These are phyloP conservation scores for Takifugu rubripes DNA, from an alignment of 2,797 vertebrate genomes.

Conservation along the genomic window DNA sequence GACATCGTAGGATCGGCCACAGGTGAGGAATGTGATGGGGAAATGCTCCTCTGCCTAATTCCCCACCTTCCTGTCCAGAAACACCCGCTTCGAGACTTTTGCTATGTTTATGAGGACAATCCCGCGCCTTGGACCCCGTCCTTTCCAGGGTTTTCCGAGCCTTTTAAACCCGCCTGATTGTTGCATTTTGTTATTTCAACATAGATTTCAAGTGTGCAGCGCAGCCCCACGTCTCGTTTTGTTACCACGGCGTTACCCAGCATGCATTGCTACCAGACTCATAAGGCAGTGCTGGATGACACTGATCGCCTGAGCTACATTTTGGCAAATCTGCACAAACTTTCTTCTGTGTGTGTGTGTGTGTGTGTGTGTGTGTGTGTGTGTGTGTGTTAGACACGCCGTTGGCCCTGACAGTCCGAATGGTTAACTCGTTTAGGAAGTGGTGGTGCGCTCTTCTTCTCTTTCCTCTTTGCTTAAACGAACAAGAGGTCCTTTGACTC, in stretches of 20 bases:
- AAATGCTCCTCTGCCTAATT: too few relatives aligned
- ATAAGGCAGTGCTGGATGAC: constrained; percentile 27
- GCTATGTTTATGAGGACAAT: background rate
- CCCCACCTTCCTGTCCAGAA: too few relatives aligned
- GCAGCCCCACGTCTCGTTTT: constrained; percentile 13
- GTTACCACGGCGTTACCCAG: constrained; percentile 17
- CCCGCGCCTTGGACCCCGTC: too few relatives aligned
- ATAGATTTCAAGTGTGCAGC: background rate
- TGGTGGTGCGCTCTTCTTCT: constrained; percentile 61
- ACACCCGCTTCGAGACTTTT: too few relatives aligned
- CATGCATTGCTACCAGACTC: constrained; percentile 22
- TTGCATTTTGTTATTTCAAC: background rate
- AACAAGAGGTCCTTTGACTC: constrained; percentile 94
- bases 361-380: constrained; percentile 22
- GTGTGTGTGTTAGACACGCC: constrained; percentile 46
- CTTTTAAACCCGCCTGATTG: background rate
- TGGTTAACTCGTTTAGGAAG: constrained; percentile 86
- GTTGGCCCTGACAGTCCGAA: constrained; percentile 73
- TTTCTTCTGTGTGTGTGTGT: background rate
- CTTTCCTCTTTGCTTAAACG: constrained; percentile 60
- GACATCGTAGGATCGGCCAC: constrained; percentile 91
- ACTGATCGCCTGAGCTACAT: constrained; percentile 14
- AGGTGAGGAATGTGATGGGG: constrained; percentile 69
- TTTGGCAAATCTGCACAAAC: constrained; percentile 29
- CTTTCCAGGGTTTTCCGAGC: too few relatives aligned